A percentile compares a stretch with the other conserved stretches of the same genome.
phyloP scores from a whole-genome alignment of 1,140 invertebrate species.

The Schlechtendalia chinensis region DNA sequence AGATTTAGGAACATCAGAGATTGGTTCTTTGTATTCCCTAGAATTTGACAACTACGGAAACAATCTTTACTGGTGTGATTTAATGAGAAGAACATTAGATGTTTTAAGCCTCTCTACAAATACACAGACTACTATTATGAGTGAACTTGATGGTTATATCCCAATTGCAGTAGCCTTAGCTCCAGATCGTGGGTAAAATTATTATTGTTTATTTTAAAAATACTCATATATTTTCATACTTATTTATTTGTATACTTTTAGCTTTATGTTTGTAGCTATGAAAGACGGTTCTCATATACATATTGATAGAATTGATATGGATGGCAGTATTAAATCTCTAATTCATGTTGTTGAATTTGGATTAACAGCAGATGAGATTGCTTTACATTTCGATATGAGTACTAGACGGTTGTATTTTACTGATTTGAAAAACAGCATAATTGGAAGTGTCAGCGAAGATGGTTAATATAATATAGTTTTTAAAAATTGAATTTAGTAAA shows the following conservation, averaged over 20 bases:
- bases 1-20: conserved; percentile 57
- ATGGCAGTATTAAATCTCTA: conserved; percentile 58
- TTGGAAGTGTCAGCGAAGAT: conserved; percentile 61
- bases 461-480: conserved; percentile 55
- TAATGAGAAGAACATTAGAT: conserved; percentile 61
- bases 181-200: conserved; percentile 64
- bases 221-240: background rate
- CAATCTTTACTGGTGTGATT: conserved; percentile 68
- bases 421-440: conserved; percentile 60
- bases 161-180: conserved; percentile 65
- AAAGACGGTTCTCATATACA: conserved; percentile 57
- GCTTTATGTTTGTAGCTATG: conserved; percentile 67
- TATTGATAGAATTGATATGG: conserved; percentile 64
- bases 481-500: background rate
- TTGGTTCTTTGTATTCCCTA: conserved; percentile 63
- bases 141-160: conserved; percentile 59
- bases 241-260: conserved; percentile 55
- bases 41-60: conserved; percentile 68
- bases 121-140: conserved; percentile 61
- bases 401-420: conserved; percentile 61
- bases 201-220: too few relatives aligned
- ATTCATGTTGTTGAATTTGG: conserved; percentile 59
- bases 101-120: conserved; percentile 61
- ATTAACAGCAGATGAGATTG: conserved; percentile 59
- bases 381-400: conserved; percentile 60